Percentiles rank a stretch among this genome's conserved stretches.
Evolutionary conservation across 2,797 vertebrate species (phyloP).

Genomic region (Neostethus bicornis): DNA sequence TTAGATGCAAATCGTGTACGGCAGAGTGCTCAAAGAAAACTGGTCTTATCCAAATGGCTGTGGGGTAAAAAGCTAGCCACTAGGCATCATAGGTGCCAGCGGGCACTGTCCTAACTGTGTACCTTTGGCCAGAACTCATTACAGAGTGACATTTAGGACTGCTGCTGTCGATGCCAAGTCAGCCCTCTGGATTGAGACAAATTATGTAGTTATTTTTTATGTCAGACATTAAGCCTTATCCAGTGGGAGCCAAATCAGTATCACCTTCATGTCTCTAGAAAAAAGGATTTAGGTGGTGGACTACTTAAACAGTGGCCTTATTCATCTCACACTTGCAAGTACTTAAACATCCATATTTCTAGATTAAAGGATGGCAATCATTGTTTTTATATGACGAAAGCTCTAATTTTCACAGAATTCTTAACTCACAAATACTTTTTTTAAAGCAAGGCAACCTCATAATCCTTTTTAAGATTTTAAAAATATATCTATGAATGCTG

Average conservation of each 20-base stretch:
- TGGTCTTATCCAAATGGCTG: slow-evolving; percentile 78
- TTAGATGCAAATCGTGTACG: slow-evolving; percentile 69
- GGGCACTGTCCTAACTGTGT: slow-evolving; percentile 79
- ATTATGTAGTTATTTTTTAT: slow-evolving; percentile 84
- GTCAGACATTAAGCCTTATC: slow-evolving; percentile 79
- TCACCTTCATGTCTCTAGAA: slow-evolving; percentile 77
- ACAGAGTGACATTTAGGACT: slow-evolving; percentile 84
- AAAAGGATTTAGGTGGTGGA: slow-evolving; percentile 44
- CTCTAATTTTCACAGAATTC: background rate
- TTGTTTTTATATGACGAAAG: background rate
- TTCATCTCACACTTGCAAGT: slow-evolving; percentile 9
- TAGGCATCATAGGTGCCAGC: slow-evolving; percentile 82
- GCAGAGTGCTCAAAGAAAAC: slow-evolving; percentile 70
- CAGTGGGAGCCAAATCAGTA: slow-evolving; percentile 71
- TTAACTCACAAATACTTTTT: background rate
- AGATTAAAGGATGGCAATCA: slow-evolving; percentile 8
- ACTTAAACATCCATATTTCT: background rate
- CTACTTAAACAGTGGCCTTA: slow-evolving; percentile 35
- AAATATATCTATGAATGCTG: background rate
- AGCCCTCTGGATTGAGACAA: slow-evolving; percentile 83
- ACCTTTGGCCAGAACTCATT: slow-evolving; percentile 83
- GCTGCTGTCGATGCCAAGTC: slow-evolving; percentile 82
- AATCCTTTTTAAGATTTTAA: no score
- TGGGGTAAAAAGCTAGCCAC: slow-evolving; percentile 77
- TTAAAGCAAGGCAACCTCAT: no score